Conservation (phyloP, 2,113 vertebrate species). For the Equus przewalskii region DNA sequence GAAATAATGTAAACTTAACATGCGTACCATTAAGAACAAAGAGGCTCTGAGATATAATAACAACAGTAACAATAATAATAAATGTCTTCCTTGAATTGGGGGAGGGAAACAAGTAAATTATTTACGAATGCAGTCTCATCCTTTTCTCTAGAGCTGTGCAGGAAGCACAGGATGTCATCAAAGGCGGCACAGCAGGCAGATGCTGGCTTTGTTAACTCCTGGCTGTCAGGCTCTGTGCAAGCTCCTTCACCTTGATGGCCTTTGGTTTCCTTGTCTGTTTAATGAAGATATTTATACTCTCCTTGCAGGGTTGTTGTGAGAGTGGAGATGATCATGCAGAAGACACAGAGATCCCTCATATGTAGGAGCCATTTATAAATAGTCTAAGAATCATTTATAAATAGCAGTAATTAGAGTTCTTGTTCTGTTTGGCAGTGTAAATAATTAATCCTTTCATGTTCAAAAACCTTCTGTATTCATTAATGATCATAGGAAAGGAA, state of each 20-base stretch:
- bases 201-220: neutral
- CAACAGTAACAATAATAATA: neutral
- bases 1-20: neutral
- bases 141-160: neutral
- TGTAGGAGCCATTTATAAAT: neutral
- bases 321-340: neutral
- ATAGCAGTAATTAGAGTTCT: neutral
- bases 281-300: neutral
- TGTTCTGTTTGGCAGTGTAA: neutral
- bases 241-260: neutral
- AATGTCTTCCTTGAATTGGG: neutral
- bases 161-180: neutral
- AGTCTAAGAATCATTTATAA: neutral
- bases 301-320: neutral
- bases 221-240: neutral
- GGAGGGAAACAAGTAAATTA: neutral
- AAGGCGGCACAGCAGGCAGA: neutral
- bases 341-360: neutral
- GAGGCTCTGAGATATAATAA: neutral
- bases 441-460: conserved; percentile 23
- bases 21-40: neutral
- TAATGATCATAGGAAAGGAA: neutral
- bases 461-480: neutral
- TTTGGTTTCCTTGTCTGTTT: conserved; percentile 16
- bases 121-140: neutral